phyloP scores from a whole-genome alignment of 2,113 vertebrate genomes.

The Aegotheles bennettii region DNA sequence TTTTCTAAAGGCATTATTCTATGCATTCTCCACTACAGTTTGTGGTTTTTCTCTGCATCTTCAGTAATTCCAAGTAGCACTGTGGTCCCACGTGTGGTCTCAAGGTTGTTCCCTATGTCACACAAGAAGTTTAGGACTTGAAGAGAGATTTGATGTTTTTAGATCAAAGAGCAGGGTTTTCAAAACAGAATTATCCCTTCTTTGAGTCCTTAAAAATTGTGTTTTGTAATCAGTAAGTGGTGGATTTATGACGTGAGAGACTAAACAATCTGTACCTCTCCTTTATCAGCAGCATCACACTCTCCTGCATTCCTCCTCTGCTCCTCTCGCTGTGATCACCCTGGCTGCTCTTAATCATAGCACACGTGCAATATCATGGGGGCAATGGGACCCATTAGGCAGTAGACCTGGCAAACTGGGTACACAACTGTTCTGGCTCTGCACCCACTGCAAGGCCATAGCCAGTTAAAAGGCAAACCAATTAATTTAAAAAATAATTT shows the following conservation, averaged over 20 bases:
- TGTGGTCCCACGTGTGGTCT: not conserved
- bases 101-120: not conserved
- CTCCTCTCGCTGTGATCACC: not conserved
- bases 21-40: accelerated
- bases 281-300: not conserved
- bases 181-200: not conserved
- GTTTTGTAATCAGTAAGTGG: not conserved
- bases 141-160: not conserved
- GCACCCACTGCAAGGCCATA: not conserved
- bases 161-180: not conserved
- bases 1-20: not conserved
- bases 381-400: not conserved
- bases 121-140: not conserved
- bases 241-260: not conserved
- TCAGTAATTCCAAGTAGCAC: not conserved
- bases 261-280: not conserved
- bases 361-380: accelerated
- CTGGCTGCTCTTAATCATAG: not conserved
- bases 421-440: not conserved
- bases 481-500: not conserved
- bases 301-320: not conserved
- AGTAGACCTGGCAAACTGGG: not conserved
- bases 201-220: not conserved
- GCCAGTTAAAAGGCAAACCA: not conserved
- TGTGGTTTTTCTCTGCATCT: not conserved